These are phyloP conservation scores for Mormyrops boulengeri DNA, from an alignment of 2,797 vertebrate species.

Conservation along the genomic window DNA sequence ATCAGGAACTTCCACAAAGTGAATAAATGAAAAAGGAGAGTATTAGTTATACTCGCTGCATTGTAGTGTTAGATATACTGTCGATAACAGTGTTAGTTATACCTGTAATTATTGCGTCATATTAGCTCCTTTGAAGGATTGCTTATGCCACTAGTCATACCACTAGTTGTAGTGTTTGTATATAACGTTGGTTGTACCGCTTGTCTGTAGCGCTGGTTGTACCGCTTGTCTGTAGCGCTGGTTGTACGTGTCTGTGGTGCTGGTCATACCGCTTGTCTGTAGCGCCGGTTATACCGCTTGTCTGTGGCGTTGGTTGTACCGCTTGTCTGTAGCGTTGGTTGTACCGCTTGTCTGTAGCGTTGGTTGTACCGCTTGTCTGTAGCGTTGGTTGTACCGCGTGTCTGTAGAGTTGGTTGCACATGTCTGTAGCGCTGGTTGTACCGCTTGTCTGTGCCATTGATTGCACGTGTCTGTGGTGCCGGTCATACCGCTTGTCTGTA, in stretches of 20 bases:
- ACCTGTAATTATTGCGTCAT: background rate
- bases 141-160: background rate
- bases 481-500: background rate
- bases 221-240: background rate
- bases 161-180: background rate
- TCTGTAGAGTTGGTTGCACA: too few species aligned
- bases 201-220: background rate
- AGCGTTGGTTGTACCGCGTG: too few species aligned
- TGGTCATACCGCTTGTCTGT: too few species aligned
- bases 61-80: background rate
- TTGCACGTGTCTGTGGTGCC: background rate
- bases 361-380: background rate
- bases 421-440: background rate
- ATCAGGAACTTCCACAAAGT: too few species aligned
- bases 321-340: background rate
- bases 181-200: background rate
- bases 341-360: background rate
- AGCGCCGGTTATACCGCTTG: too few species aligned
- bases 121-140: background rate
- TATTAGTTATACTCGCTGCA: background rate
- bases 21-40: background rate
- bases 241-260: background rate
- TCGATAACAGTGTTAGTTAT: background rate
- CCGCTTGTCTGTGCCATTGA: too few species aligned
- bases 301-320: background rate